A percentile compares a stretch with the other conserved stretches of the same genome.
Conservation (phyloP, 1,140 invertebrate species). For the Lasaia peninsularis region DNA sequence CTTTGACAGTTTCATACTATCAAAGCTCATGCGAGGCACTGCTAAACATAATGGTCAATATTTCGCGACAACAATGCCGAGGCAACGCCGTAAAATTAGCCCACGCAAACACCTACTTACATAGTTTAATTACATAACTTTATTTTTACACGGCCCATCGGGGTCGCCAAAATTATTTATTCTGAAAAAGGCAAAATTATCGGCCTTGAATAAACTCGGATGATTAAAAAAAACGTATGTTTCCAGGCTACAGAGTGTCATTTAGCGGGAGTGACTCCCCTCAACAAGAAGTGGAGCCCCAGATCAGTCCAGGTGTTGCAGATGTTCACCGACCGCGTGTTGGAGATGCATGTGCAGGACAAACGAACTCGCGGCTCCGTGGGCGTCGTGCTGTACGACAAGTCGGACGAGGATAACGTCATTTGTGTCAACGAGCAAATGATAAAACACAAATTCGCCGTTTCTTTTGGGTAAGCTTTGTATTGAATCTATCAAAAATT, state of each 20-base stretch:
- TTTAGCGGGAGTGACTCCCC: conserved; percentile 53
- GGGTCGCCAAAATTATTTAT: too few relatives aligned
- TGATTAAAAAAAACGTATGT: neutral
- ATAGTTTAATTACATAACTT: too few relatives aligned
- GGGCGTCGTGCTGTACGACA: conserved; percentile 51
- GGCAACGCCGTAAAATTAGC: too few relatives aligned
- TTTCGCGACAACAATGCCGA: too few relatives aligned
- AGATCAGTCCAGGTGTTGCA: conserved; percentile 44
- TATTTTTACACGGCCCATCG: too few relatives aligned
- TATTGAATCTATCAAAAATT: neutral
- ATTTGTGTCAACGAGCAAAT: conserved; percentile 55
- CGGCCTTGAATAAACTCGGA: too few relatives aligned
- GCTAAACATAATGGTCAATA: too few relatives aligned
- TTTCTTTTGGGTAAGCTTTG: conserved; percentile 52
- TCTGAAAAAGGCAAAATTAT: too few relatives aligned
- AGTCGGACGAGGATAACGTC: conserved; percentile 35
- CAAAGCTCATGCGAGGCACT: too few relatives aligned
- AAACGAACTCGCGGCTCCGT: conserved; percentile 41
- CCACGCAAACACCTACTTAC: too few relatives aligned
- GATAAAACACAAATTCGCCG: conserved; percentile 59
- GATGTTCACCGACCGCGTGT: conserved; percentile 29
- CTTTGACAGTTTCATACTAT: too few relatives aligned
- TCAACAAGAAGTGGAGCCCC: conserved; percentile 54
- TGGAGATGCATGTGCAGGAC: conserved; percentile 58
- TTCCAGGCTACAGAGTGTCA: conserved; percentile 59